phyloP scores from a whole-genome alignment of 2,113 vertebrate genomes.

The Channa argus region DNA sequence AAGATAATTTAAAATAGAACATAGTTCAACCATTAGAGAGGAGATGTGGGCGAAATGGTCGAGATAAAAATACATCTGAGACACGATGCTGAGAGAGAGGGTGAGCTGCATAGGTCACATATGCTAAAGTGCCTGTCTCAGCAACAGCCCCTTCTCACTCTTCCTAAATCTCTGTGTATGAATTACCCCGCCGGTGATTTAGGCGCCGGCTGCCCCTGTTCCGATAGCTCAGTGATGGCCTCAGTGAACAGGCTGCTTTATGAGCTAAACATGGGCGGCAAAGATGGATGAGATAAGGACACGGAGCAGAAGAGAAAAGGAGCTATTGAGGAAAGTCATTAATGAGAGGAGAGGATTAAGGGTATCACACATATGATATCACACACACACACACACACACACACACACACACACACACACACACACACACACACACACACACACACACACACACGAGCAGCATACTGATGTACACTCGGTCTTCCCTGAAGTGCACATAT shows the following conservation, averaged over 20 bases:
- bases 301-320: background rate
- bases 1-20: background rate
- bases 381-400: background rate
- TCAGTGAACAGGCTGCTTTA: constrained; percentile 42
- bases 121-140: constrained; percentile 36
- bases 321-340: constrained; percentile 41
- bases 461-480: constrained; percentile 21
- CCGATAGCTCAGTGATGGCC: constrained; percentile 15
- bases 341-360: constrained; percentile 32
- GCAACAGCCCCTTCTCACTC: constrained; percentile 24
- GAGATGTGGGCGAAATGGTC: background rate
- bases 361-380: constrained; percentile 8
- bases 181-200: constrained; percentile 44
- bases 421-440: too few species aligned
- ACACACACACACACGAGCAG: background rate
- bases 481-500: constrained; percentile 6
- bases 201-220: constrained; percentile 12
- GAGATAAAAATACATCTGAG: constrained; percentile 1
- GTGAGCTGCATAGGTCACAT: constrained; percentile 5
- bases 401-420: constrained; percentile 10
- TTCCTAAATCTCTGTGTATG: constrained; percentile 52
- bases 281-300: constrained; percentile 18
- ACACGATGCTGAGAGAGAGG: background rate
- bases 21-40: background rate
- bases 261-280: constrained; percentile 17